phyloP scores from a whole-genome alignment of 2,888 invertebrate genomes.

The Lochmaea capreae region DNA sequence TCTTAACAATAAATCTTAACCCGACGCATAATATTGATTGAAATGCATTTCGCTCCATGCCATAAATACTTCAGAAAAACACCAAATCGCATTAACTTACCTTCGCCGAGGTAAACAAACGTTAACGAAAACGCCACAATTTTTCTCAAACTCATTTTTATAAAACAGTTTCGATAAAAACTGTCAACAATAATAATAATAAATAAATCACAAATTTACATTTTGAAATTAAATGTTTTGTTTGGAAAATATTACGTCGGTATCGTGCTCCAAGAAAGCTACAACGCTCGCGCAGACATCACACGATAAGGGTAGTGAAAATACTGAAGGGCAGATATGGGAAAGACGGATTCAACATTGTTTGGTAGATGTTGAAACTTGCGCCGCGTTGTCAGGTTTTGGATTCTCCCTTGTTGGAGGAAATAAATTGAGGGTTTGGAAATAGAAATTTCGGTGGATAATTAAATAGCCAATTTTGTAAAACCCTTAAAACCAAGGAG shows the following conservation, averaged over 20 bases:
- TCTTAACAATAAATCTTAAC: slow-evolving; percentile 1
- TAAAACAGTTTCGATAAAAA: neutral
- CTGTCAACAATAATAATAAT: neutral
- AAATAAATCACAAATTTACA: slow-evolving; percentile 27
- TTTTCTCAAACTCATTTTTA: slow-evolving; percentile 25
- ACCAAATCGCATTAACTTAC: slow-evolving; percentile 21
- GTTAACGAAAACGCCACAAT: slow-evolving; percentile 25
- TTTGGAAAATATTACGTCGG: slow-evolving; percentile 8
- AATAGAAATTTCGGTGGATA: slow-evolving; percentile 6
- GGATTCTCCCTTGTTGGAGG: slow-evolving; percentile 15
- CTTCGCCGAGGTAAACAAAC: slow-evolving; percentile 22
- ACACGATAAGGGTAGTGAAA: slow-evolving; percentile 7
- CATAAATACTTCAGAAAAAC: slow-evolving; percentile 8
- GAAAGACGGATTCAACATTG: slow-evolving; percentile 25
- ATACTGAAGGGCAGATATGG: slow-evolving; percentile 29
- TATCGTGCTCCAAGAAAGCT: slow-evolving; percentile 13
- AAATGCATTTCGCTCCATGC: slow-evolving; percentile 6
- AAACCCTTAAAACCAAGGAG: slow-evolving; percentile 6
- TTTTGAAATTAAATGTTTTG: slow-evolving; percentile 18
- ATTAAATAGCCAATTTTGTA: slow-evolving; percentile 11
- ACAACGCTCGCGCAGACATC: slow-evolving; percentile 2
- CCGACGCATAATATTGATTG: slow-evolving; percentile 4
- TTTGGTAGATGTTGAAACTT: slow-evolving; percentile 23
- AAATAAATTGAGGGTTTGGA: slow-evolving; percentile 4
- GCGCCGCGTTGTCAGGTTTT: slow-evolving; percentile 32